Evolutionary conservation across 1,140 invertebrate genomes (phyloP), one percentile per base, ranked within the genome.

Genomic region (Formica selysi): DNA sequence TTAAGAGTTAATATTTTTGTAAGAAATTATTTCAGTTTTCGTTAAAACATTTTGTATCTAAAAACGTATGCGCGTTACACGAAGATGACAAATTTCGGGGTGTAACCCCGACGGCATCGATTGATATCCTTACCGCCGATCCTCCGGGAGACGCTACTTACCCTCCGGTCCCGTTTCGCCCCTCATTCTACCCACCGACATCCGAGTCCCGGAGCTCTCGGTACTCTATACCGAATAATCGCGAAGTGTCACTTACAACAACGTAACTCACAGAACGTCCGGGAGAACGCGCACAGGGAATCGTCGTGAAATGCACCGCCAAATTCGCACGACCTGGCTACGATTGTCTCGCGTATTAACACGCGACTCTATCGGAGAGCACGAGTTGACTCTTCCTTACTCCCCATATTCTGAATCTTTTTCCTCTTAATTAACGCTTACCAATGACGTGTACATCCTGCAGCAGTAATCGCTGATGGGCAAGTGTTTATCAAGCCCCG

Each of bases 391-490:
- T 10, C 16, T 32, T 48, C 19, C 57, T 48, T 41, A 19, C 7
- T 51, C 4, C 29, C 19, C 26, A 8, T 22, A 5, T 22, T 19
- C 83, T 6, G 3, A 48, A n/a, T 59, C 44, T 70, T 48, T 76
- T 44, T 61, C 41, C n/a, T 88, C 71, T 86, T 86, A 86, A 87
- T 89, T 87, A 70, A 62, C 80, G 90, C 93, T 94, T 94, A 94
- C 93, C 93, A 92, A 89, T 93, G 87, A 89, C 87, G 93, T 91
- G 67, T 91, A 93, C 93, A 94, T 94, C 93, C 57, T 93, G 93
- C 91, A 90, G 89, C 92, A 91, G 92, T 93, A 93, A 94, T 93
- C 89, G 93, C 91, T 93, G 93, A 93, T 92, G 89, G 92, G 91
- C 86, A 93, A 93, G 92, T 93, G 92, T 93, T 93, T 93, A 94